Evolutionary conservation across 2,113 vertebrate genomes (phyloP).

Genomic region (Trichechus manatus): DNA sequence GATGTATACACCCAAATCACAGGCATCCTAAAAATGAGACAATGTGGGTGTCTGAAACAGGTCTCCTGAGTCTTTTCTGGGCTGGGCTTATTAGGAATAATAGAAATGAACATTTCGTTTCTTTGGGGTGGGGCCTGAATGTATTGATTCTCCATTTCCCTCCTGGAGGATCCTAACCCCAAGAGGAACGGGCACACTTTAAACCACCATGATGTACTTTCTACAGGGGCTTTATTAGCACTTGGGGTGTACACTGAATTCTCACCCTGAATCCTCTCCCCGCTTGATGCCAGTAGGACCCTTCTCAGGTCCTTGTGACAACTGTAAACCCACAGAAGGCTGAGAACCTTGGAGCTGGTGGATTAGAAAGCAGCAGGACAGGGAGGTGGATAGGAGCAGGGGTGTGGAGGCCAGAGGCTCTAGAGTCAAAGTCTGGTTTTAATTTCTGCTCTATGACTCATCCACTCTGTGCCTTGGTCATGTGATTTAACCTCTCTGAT

Average conservation of each 20-base stretch:
- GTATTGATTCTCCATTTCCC: background rate
- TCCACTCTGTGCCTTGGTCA: background rate
- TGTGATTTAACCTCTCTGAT: background rate
- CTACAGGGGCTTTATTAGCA: background rate
- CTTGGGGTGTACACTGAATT: background rate
- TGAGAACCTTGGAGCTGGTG: background rate
- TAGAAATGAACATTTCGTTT: background rate
- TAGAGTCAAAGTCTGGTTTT: background rate
- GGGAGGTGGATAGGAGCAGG: background rate
- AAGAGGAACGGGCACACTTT: background rate
- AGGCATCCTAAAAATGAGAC: background rate
- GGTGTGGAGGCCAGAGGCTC: background rate
- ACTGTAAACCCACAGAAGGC: background rate
- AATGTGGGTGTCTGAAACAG: background rate
- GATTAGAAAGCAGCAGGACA: background rate
- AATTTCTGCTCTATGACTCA: background rate
- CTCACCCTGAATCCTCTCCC: background rate
- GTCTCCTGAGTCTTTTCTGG: background rate
- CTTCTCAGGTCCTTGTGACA: background rate
- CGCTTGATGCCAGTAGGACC: background rate
- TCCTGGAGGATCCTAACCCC: background rate
- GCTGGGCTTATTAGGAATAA: background rate
- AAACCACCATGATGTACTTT: background rate
- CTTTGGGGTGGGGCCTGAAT: background rate
- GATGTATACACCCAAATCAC: background rate